Conservation (phyloP, 92 coral and sea anemone genomes). For the Chrysogorgia sp. region DNA sequence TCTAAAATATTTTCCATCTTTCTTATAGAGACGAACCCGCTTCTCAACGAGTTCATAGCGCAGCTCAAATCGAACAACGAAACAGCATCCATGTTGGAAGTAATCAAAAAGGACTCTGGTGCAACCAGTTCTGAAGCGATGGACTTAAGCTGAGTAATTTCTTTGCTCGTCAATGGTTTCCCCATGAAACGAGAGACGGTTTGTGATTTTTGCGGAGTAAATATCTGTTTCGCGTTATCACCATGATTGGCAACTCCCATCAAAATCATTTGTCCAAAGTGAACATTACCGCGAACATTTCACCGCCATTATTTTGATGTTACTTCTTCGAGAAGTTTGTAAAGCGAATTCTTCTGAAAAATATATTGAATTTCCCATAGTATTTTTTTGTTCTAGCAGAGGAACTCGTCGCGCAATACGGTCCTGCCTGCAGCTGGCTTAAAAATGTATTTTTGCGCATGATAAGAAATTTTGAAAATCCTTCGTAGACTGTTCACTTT, state of each 20-base stretch:
- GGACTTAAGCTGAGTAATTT: slow-evolving; percentile 61
- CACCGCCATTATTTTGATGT: background rate
- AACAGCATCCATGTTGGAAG: slow-evolving; percentile 84
- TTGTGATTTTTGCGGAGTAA: background rate
- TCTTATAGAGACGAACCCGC: slow-evolving; percentile 85
- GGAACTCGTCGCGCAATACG: too few relatives aligned
- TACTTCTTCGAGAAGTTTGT: background rate
- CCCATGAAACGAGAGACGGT: background rate
- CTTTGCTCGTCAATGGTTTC: background rate
- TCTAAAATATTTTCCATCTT: background rate
- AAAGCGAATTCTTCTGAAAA: too few relatives aligned
- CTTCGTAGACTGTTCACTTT: too few relatives aligned
- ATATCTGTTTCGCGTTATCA: background rate
- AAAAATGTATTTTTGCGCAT: too few relatives aligned
- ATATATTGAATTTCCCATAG: too few relatives aligned
- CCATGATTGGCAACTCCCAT: background rate
- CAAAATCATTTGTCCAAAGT: background rate
- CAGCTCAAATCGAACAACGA: slow-evolving; percentile 94
- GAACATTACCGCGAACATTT: background rate
- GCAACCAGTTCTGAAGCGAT: slow-evolving; percentile 75
- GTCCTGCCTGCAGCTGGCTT: too few relatives aligned
- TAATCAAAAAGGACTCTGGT: slow-evolving; percentile 89
- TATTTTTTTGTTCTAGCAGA: too few relatives aligned
- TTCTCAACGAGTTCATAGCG: slow-evolving; percentile 91
- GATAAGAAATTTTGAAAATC: too few relatives aligned